phyloP scores from a whole-genome alignment of 2,888 invertebrate species.

The Acleris emargana region DNA sequence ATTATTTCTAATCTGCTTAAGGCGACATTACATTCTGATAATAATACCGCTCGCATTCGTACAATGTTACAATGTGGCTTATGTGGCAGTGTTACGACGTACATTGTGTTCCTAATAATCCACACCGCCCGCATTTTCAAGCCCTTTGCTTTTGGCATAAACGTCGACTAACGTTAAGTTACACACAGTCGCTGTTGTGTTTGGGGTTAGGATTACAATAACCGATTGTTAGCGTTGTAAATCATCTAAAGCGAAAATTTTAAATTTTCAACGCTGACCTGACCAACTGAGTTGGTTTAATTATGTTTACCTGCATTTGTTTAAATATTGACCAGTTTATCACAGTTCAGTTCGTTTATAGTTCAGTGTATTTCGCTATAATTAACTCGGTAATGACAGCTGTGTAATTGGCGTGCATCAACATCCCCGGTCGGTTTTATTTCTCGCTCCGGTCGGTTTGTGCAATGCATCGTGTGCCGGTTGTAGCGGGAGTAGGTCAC shows the following conservation, averaged over 20 bases:
- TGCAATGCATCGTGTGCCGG: conserved; percentile 63
- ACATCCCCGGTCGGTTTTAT: conserved; percentile 47
- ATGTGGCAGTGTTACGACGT: conserved; percentile 3
- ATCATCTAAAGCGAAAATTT: background rate
- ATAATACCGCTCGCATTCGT: background rate
- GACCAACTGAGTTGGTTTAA: background rate
- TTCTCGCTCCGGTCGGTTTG: conserved; percentile 61
- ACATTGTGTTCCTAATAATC: conserved; percentile 11
- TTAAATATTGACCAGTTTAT: conserved; percentile 21
- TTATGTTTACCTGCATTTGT: background rate
- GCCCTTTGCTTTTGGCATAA: background rate
- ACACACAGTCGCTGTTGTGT: too few relatives aligned
- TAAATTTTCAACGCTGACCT: background rate
- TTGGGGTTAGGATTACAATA: too few relatives aligned
- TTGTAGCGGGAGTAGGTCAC: conserved; percentile 73
- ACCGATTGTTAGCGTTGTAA: too few relatives aligned
- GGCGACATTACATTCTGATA: background rate
- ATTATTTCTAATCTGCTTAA: background rate
- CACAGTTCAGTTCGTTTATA: conserved; percentile 5
- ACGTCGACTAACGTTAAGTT: background rate
- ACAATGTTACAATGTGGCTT: background rate
- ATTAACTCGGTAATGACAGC: conserved; percentile 37
- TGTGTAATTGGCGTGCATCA: conserved; percentile 46
- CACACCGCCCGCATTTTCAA: background rate
- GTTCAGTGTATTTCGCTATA: conserved; percentile 6